Percentiles rank a stretch among this genome's conserved stretches.
These are phyloP conservation scores for Atta colombica DNA, from an alignment of 1,140 invertebrate genomes.

Conservation along the genomic window DNA sequence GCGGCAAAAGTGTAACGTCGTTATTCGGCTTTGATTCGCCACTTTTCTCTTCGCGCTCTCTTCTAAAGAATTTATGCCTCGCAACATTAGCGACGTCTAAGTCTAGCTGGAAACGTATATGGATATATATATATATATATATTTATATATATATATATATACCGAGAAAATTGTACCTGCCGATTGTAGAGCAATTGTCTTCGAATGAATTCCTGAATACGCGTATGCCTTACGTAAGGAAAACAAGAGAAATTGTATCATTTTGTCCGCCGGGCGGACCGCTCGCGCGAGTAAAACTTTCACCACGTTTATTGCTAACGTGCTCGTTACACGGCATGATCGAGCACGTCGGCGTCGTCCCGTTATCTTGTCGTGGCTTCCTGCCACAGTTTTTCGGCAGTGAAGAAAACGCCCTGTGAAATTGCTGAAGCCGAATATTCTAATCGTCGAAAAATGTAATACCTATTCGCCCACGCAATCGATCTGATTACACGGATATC, in stretches of 20 bases:
- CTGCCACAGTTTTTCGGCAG: conserved; percentile 44
- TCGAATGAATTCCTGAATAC: not conserved
- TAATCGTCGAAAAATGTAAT: not conserved
- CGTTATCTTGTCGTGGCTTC: conserved; percentile 52
- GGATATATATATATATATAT: too few relatives aligned
- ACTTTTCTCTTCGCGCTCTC: conserved; percentile 24
- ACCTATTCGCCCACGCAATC: not conserved
- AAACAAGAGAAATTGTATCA: conserved; percentile 80
- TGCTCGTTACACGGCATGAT: conserved; percentile 56
- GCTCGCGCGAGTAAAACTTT: conserved; percentile 75
- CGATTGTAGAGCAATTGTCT: conserved; percentile 14
- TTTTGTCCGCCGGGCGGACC: conserved; percentile 61
- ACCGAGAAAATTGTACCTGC: not conserved
- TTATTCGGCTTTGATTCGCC: conserved; percentile 2
- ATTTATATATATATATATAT: too few relatives aligned
- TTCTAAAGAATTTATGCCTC: not conserved
- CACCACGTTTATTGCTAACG: conserved; percentile 75
- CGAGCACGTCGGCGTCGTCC: conserved; percentile 46
- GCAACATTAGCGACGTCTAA: not conserved
- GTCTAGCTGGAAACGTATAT: not conserved
- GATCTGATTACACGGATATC: not conserved
- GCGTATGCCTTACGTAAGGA: conserved; percentile 66
- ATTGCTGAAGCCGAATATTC: not conserved
- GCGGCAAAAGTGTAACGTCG: conserved; percentile 46
- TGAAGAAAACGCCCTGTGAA: conserved; percentile 41